These are phyloP conservation scores for Philhelius pedissequus DNA, from an alignment of 2,888 invertebrate genomes.

Conservation along the genomic window DNA sequence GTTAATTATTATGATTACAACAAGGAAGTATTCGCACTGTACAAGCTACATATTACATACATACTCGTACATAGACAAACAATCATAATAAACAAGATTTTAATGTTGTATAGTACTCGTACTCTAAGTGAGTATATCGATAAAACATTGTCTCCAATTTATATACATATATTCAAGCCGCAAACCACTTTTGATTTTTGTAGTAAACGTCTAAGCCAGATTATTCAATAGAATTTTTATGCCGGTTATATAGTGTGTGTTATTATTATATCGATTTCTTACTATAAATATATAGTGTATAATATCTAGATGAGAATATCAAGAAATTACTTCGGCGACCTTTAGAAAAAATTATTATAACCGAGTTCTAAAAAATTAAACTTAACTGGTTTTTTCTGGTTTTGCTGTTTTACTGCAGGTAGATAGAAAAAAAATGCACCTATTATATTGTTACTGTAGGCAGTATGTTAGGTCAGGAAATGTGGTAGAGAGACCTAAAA, in stretches of 20 bases:
- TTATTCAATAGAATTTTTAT: background rate
- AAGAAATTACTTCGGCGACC: slow-evolving; percentile 2
- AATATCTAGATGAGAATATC: slow-evolving; percentile 2
- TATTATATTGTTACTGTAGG: background rate
- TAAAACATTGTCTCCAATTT: slow-evolving; percentile 1
- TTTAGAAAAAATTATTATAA: background rate
- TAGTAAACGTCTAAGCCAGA: background rate
- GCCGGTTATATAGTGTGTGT: background rate
- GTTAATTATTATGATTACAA: slow-evolving; percentile 48
- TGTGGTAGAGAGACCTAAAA: background rate
- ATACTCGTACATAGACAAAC: no score
- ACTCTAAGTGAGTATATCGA: slow-evolving; percentile 7
- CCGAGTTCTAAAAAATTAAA: background rate
- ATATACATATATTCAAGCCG: background rate
- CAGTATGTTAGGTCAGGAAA: slow-evolving; percentile 52
- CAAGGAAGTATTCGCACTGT: slow-evolving; percentile 51
- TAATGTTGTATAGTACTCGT: background rate
- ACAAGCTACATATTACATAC: background rate
- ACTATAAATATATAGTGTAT: background rate
- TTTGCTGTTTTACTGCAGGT: background rate
- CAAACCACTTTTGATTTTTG: background rate
- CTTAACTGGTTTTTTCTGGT: background rate
- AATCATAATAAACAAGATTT: background rate
- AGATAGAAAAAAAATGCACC: background rate
- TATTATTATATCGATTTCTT: background rate